A percentile compares a stretch with the other conserved stretches of the same genome.
These are phyloP conservation scores for Loxodonta africana DNA, from an alignment of 2,113 vertebrate genomes.

Conservation along the genomic window DNA sequence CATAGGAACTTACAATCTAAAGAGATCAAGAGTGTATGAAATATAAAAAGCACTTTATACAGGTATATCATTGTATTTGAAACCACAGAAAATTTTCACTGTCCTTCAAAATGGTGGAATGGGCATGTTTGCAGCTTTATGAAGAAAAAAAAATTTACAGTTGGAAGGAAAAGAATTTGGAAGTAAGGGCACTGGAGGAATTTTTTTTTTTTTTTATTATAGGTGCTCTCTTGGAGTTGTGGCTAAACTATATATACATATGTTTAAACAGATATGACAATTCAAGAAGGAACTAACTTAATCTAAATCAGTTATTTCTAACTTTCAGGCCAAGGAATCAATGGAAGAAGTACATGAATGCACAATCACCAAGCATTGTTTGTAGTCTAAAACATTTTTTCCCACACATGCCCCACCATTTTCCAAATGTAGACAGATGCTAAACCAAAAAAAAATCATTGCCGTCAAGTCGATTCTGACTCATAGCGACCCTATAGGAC, in stretches of 20 bases:
- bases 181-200: not conserved
- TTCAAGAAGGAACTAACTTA: slow-evolving; percentile 23
- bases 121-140: not conserved
- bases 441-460: no score
- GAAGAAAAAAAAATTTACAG: slow-evolving; percentile 46
- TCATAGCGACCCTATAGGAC: no score
- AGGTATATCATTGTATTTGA: not conserved
- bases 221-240: slow-evolving; percentile 37
- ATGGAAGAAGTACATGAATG: not conserved
- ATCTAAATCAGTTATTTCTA: slow-evolving; percentile 63
- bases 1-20: slow-evolving; percentile 36
- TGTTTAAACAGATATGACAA: slow-evolving; percentile 2
- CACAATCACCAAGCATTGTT: not conserved
- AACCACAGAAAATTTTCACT: slow-evolving; percentile 8
- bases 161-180: not conserved
- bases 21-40: slow-evolving; percentile 15
- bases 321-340: not conserved
- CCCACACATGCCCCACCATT: not conserved
- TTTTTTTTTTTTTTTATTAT: not conserved
- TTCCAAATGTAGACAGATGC: slow-evolving; percentile 20
- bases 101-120: not conserved
- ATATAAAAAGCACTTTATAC: not conserved
- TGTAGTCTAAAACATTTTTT: not conserved
- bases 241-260: not conserved
- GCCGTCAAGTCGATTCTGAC: no score